Evolutionary conservation across 2,113 vertebrate genomes (phyloP).

Genomic region (Mirounga angustirostris): DNA sequence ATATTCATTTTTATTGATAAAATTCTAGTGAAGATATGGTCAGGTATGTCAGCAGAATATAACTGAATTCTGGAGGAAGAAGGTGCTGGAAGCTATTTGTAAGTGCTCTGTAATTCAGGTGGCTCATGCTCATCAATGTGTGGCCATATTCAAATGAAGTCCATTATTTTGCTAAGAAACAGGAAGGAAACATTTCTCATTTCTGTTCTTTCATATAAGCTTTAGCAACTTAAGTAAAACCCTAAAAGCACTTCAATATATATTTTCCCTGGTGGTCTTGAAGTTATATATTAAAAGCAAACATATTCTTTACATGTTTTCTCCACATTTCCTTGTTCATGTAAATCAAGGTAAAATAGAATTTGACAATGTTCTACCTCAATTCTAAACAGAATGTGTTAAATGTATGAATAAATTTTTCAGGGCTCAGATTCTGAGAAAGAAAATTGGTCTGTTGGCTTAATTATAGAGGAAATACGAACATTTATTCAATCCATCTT

Average conservation of each 20-base stretch:
- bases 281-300: neutral
- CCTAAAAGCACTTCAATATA: neutral
- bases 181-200: neutral
- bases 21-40: neutral
- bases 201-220: neutral
- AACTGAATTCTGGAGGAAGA: neutral
- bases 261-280: neutral
- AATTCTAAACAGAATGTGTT: neutral
- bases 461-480: conserved; percentile 12
- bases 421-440: neutral
- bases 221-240: neutral
- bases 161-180: neutral
- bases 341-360: conserved; percentile 12
- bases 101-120: neutral
- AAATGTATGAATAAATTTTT: conserved; percentile 28
- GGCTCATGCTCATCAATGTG: neutral
- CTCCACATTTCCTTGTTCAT: neutral
- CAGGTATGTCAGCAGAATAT: neutral
- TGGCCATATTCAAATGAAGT: neutral
- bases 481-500: conserved; percentile 44
- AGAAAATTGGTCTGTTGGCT: neutral
- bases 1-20: neutral
- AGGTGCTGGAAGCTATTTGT: neutral
- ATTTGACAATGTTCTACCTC: neutral
- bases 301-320: neutral